These are phyloP conservation scores for Achatina immaculata DNA, from an alignment of 1,140 invertebrate species.

Conservation along the genomic window DNA sequence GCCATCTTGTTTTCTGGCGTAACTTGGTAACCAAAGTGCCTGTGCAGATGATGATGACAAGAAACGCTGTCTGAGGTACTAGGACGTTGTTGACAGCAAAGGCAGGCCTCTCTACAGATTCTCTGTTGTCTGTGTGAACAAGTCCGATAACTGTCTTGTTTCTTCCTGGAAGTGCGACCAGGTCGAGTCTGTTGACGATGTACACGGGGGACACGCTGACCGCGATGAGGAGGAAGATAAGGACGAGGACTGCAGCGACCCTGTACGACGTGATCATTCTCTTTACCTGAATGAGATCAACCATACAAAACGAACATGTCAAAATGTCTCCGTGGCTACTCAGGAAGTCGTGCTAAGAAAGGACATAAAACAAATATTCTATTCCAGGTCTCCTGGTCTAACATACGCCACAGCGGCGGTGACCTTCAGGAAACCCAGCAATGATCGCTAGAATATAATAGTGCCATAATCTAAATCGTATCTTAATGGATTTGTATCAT, in stretches of 20 bases:
- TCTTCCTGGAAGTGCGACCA: neutral
- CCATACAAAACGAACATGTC: too few relatives aligned
- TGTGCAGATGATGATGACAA: neutral
- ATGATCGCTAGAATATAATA: too few relatives aligned
- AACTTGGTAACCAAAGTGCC: neutral
- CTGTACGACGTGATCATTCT: neutral
- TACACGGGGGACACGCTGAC: neutral
- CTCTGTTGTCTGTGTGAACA: neutral
- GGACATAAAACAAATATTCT: too few relatives aligned
- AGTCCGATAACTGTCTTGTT: slow-evolving; percentile 5
- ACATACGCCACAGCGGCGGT: too few relatives aligned
- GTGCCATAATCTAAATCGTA: too few relatives aligned
- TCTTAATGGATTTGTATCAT: too few relatives aligned
- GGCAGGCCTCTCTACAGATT: neutral
- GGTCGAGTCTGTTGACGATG: neutral
- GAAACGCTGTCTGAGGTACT: neutral
- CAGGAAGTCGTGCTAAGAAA: too few relatives aligned
- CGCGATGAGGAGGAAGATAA: neutral
- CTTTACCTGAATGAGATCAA: neutral
- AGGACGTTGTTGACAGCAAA: slow-evolving; percentile 1
- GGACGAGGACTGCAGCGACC: neutral
- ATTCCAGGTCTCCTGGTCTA: too few relatives aligned
- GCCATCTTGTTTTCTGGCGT: neutral
- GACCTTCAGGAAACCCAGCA: too few relatives aligned
- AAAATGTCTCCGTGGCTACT: too few relatives aligned